Percentiles rank a stretch among this genome's conserved stretches.
Conservation (phyloP, 2,113 vertebrate species). For the Lucifuga dentata region DNA sequence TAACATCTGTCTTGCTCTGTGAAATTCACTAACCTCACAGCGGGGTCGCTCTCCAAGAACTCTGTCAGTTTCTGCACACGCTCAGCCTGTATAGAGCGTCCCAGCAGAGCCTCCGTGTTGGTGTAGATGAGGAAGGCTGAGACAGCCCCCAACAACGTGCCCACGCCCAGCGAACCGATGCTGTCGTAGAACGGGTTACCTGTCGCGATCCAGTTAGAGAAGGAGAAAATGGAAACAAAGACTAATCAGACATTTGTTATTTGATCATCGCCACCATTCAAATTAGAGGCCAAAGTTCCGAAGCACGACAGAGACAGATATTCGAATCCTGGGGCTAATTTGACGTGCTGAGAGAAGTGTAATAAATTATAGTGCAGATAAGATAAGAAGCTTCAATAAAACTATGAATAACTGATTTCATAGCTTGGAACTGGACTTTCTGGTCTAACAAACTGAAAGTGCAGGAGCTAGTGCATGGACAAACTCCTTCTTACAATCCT, state of each 20-base stretch:
- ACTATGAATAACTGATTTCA: background rate
- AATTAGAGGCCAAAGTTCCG: no score
- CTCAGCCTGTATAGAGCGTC: slow-evolving; percentile 94
- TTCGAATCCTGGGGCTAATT: background rate
- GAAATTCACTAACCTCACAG: slow-evolving; percentile 89
- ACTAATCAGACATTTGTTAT: background rate
- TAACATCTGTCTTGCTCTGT: background rate
- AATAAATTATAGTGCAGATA: background rate
- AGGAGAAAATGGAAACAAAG: background rate
- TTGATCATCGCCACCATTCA: no score
- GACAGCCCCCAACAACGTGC: slow-evolving; percentile 91
- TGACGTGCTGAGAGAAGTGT: background rate
- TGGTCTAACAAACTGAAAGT: no score
- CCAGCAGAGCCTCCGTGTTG: slow-evolving; percentile 95
- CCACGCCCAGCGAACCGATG: slow-evolving; percentile 93
- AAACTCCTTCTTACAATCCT: no score
- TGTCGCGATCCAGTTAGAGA: slow-evolving; percentile 24
- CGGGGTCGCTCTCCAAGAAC: slow-evolving; percentile 94
- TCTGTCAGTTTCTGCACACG: slow-evolving; percentile 95
- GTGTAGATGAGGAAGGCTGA: slow-evolving; percentile 98
- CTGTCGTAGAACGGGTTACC: slow-evolving; percentile 95
- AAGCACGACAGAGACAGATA: background rate
- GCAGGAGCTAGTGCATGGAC: no score
- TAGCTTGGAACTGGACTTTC: background rate
- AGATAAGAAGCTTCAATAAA: background rate